Evolutionary conservation across 2,888 invertebrate genomes (phyloP), one percentile per base, ranked within the genome.

Genomic region (Luperina testacea): DNA sequence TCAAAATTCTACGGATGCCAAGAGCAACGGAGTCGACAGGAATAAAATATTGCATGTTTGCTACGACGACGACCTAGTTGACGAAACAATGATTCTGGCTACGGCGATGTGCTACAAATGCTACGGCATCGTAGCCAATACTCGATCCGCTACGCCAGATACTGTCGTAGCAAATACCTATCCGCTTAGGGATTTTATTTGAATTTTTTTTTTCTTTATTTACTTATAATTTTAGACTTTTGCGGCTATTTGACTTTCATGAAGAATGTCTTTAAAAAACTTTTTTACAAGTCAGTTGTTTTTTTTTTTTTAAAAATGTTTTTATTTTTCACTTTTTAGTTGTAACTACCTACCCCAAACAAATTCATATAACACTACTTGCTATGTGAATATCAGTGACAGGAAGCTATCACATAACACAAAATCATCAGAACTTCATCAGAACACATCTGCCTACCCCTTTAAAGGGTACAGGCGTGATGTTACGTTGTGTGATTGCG

Each of bases 21-120:
- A 20, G 32, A 61, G 3, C 15, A 27, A 27, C 32, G 63, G 32
- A 63, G 32, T 63, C 32, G 8, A 27, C 2, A 42, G 9, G 3
- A 9, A 63, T 17, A 27, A 59, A 32, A 27, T 2, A 20, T 8
- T 7, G n/a, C 8, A 59, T 38, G 32, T 8, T 38, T 61, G 72
- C 72, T 75, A 53, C 71, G 71, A 8, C 45, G 72, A 20, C 71
- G 59, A 8, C 45, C 59, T 59, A 75, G 48, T 48, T 17, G 4
- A 17, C 9, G 4, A 13, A 53, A 27, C 15, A n/a, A 15, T 57
- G 2, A 11, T 72, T 32, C 75, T n/a, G 59, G 59, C 59, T 72
- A 75, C n/a, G 59, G 5, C 8, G 1, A 17, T 38, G 1, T n/a
- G 45, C 75, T 74, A 17, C 59, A 13, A 48, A 2, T 32, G 76